These are phyloP conservation scores for Porites evermanni DNA, from an alignment of 92 coral and sea anemone genomes.

Conservation along the genomic window DNA sequence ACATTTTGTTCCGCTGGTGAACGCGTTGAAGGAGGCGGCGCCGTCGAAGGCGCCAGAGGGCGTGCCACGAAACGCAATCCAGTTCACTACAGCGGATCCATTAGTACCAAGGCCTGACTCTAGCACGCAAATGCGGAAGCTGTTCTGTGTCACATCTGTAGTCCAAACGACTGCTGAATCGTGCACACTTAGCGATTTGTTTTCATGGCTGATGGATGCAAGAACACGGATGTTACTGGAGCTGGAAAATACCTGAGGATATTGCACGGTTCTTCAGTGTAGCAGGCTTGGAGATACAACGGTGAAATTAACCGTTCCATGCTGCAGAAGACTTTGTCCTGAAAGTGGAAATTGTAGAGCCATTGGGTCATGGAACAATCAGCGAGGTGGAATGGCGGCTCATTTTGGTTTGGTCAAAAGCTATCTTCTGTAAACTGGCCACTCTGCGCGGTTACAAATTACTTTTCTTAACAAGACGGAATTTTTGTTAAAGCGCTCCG, in stretches of 20 bases:
- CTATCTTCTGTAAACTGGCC: no score
- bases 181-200: conserved; percentile 24
- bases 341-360: neutral
- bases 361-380: no score
- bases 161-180: conserved; percentile 56
- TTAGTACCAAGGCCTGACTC: conserved; percentile 53
- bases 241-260: conserved; percentile 29
- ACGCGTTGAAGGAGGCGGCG: conserved; percentile 36
- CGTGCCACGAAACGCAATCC: conserved; percentile 52
- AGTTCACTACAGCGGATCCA: conserved; percentile 45
- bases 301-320: conserved; percentile 49
- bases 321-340: conserved; percentile 22
- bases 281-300: neutral
- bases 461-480: no score
- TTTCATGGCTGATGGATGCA: conserved; percentile 46
- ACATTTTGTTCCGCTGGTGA: conserved; percentile 61
- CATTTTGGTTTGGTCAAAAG: no score
- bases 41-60: conserved; percentile 52
- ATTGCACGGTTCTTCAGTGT: conserved; percentile 32
- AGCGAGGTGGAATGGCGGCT: no score
- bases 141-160: conserved; percentile 24
- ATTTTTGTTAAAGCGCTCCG: no score
- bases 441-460: no score
- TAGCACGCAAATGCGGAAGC: conserved; percentile 49
- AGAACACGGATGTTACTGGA: conserved; percentile 25